phyloP scores from a whole-genome alignment of 2,113 vertebrate genomes.

The Crotophaga sulcirostris region DNA sequence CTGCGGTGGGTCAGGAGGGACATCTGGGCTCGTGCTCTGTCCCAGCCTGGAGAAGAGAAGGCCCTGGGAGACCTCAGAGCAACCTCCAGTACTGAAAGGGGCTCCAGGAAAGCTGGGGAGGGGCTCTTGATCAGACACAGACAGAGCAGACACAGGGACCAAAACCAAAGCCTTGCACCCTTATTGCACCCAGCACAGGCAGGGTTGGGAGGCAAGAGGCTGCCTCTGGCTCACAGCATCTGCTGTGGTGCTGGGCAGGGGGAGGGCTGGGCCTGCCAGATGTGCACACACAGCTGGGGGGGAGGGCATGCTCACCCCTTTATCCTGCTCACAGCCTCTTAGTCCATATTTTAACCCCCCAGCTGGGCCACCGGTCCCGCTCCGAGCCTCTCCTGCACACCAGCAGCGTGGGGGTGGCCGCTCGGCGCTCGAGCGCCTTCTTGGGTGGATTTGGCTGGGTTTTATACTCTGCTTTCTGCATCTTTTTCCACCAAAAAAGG shows the following conservation, averaged over 20 bases:
- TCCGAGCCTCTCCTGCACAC: neutral
- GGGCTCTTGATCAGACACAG: too few species aligned
- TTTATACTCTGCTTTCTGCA: neutral
- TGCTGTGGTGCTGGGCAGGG: neutral
- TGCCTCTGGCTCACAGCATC: neutral
- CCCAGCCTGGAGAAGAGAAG: too few species aligned
- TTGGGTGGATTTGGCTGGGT: neutral
- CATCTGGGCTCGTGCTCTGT: accelerated
- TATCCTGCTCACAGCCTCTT: neutral
- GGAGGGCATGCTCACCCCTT: accelerated
- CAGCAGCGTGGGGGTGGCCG: neutral
- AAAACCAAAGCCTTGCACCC: accelerated
- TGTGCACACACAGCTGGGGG: neutral
- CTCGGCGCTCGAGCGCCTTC: neutral
- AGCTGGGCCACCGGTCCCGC: neutral
- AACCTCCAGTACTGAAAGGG: too few species aligned
- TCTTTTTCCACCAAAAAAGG: neutral
- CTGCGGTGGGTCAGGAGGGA: neutral
- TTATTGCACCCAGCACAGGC: neutral
- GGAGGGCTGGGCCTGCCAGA: neutral
- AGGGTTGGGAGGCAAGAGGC: neutral
- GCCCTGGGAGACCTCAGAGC: too few species aligned
- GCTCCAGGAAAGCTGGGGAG: too few species aligned
- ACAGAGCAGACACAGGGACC: neutral
- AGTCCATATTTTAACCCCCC: neutral